Evolutionary conservation across 2,113 vertebrate genomes (phyloP), one percentile per base, ranked within the genome.

Genomic region (Tragelaphus imberbis): DNA sequence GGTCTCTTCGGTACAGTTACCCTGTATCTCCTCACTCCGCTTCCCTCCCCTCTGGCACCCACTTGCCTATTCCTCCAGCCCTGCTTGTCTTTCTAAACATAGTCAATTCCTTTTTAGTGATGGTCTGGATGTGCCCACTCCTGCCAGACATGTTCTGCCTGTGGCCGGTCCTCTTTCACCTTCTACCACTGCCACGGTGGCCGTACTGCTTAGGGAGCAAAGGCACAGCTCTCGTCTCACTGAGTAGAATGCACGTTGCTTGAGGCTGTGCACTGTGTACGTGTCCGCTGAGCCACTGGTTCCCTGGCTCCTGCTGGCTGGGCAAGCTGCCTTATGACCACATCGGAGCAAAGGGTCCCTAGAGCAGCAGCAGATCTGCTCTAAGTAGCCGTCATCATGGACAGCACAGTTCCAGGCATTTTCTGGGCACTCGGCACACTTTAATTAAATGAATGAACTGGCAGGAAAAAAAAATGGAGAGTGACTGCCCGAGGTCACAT

Each of bases 401-500:
- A 88, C 88, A 95, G 84, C 82, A 56, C 7, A 4, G 65, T 90
- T 96, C 85, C 95, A 97, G 90, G 89, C 95, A 97, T 97, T 98
- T 97, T 97, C 97, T 98, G 97, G 92, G 96, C 97, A 98, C 71
- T 94, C 36, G 0, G 84, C 88, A 93, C 71, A 94, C 51, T 96
- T 96, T 97, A 97, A 97, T 97, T 98, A 97, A 97, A 96, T 97
- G 90, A 98, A 96, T 97, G 90, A 97, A 97, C 53, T 96, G 81
- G 90, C 95, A 95, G 92, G 56, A 28, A 71, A 90, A 88, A 95
- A 94, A 97, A 94, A 95, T 51, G 77, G 49, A 95, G 71, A 97
- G 84, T 84, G 85, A 96, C 91, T 94, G 97, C 92, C 97, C 65
- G 61, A 98, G 97, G 95, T 98, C 96, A 97, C 90, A 97, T 97